A percentile compares a stretch with the other conserved stretches of the same genome.
Evolutionary conservation across 2,888 invertebrate genomes (phyloP).

Genomic region (Corbicula japonica): DNA sequence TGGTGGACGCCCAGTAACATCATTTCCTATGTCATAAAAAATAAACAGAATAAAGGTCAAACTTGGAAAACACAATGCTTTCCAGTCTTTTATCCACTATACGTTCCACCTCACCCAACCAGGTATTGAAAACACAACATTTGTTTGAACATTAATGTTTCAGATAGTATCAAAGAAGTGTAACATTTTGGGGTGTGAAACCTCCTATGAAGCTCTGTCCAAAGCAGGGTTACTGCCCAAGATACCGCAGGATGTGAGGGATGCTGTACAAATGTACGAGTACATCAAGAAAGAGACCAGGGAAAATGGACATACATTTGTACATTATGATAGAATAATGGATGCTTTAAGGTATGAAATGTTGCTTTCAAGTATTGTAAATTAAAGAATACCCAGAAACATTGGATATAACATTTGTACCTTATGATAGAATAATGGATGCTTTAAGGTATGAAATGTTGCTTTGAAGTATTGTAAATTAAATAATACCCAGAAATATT

Average conservation of each 20-base stretch:
- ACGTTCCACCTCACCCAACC: too few relatives aligned
- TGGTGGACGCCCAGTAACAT: too few relatives aligned
- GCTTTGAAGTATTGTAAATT: neutral
- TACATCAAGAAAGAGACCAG: slow-evolving; percentile 77
- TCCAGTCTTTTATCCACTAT: too few relatives aligned
- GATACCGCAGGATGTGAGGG: slow-evolving; percentile 69
- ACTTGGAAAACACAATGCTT: too few relatives aligned
- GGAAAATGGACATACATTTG: slow-evolving; percentile 76
- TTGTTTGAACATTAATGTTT: too few relatives aligned
- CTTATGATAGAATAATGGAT: slow-evolving; percentile 51
- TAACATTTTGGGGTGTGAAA: slow-evolving; percentile 73
- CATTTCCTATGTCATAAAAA: too few relatives aligned
- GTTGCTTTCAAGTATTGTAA: neutral
- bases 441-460: slow-evolving; percentile 34
- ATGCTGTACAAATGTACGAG: slow-evolving; percentile 81
- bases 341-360: slow-evolving; percentile 40
- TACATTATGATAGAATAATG: slow-evolving; percentile 53
- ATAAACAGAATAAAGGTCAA: too few relatives aligned
- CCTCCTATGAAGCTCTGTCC: slow-evolving; percentile 65
- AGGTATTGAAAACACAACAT: too few relatives aligned
- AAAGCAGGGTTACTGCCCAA: slow-evolving; percentile 65
- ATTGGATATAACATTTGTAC: slow-evolving; percentile 76
- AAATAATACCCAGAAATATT: slow-evolving; percentile 48
- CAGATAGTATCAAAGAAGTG: slow-evolving; percentile 73
- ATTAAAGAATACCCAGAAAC: slow-evolving; percentile 40